phyloP scores from a whole-genome alignment of 1,140 invertebrate species.

The Aphaenogaster rudis region DNA sequence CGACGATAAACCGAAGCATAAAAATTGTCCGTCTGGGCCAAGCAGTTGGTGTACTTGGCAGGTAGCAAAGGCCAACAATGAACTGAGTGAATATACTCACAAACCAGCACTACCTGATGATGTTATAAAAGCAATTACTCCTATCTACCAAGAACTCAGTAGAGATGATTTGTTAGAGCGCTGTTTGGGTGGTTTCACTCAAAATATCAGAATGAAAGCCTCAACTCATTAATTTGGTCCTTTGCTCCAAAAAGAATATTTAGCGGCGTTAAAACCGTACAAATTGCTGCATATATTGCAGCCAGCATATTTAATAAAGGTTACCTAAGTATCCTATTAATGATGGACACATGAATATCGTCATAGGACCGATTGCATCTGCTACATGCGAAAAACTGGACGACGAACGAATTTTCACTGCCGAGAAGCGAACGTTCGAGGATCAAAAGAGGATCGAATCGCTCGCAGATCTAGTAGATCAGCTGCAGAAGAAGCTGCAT shows the following conservation, averaged over 20 bases:
- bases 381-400: too few relatives aligned
- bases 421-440: too few relatives aligned
- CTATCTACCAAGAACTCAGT: constrained; percentile 3
- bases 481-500: too few relatives aligned
- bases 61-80: not conserved
- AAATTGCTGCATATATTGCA: constrained; percentile 1
- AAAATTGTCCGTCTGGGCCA: too few relatives aligned
- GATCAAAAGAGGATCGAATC: too few relatives aligned
- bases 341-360: too few relatives aligned
- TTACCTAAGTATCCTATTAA: not conserved
- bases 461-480: too few relatives aligned
- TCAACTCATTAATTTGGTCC: not conserved
- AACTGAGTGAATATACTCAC: not conserved
- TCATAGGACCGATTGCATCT: too few relatives aligned
- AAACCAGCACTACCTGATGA: not conserved
- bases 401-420: too few relatives aligned
- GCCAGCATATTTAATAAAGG: not conserved
- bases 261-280: not conserved
- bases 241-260: not conserved
- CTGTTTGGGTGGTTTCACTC: not conserved
- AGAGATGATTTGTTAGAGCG: not conserved
- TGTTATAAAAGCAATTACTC: constrained; percentile 18
- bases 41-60: not conserved
- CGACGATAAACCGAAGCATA: too few relatives aligned
- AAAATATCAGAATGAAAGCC: not conserved